These are phyloP conservation scores for Coleophora deauratella DNA, from an alignment of 2,888 invertebrate genomes.

Conservation along the genomic window DNA sequence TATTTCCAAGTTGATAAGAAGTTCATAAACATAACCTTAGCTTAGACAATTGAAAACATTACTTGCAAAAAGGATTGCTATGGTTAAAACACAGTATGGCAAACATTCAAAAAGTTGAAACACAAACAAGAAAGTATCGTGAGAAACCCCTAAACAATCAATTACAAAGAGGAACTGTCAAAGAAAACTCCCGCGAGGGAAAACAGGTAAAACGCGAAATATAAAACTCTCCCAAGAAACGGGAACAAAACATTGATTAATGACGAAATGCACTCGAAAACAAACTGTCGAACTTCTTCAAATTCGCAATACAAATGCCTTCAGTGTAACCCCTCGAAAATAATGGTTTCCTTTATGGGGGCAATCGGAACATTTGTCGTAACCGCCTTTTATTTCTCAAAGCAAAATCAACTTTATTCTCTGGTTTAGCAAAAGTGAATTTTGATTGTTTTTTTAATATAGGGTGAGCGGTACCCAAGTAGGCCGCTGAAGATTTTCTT, in stretches of 20 bases:
- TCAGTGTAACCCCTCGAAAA: slow-evolving; percentile 64
- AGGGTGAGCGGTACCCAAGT: slow-evolving; percentile 40
- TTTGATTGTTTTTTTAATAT: slow-evolving; percentile 16
- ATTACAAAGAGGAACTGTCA: slow-evolving; percentile 62
- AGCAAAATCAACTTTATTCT: slow-evolving; percentile 18
- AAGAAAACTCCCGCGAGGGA: slow-evolving; percentile 40
- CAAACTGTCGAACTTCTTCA: slow-evolving; percentile 75
- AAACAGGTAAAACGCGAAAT: slow-evolving; percentile 66
- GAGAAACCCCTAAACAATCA: slow-evolving; percentile 50
- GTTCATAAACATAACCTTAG: no score
- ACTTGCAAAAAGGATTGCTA: no score
- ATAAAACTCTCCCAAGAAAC: slow-evolving; percentile 43
- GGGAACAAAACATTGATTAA: slow-evolving; percentile 72
- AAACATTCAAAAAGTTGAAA: slow-evolving; percentile 1
- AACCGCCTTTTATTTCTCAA: slow-evolving; percentile 19
- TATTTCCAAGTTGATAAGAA: no score
- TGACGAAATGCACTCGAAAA: slow-evolving; percentile 73
- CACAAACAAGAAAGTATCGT: slow-evolving; percentile 12
- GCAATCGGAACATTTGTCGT: slow-evolving; percentile 21
- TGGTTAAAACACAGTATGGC: not conserved
- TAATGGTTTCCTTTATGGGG: slow-evolving; percentile 67
- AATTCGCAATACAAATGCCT: slow-evolving; percentile 71
- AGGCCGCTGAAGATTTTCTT: slow-evolving; percentile 48
- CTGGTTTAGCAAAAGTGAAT: slow-evolving; percentile 13
- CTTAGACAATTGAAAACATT: no score